Evolutionary conservation across 1,140 invertebrate species (phyloP), one percentile per base, ranked within the genome.

Genomic region (Drosophila erecta): DNA sequence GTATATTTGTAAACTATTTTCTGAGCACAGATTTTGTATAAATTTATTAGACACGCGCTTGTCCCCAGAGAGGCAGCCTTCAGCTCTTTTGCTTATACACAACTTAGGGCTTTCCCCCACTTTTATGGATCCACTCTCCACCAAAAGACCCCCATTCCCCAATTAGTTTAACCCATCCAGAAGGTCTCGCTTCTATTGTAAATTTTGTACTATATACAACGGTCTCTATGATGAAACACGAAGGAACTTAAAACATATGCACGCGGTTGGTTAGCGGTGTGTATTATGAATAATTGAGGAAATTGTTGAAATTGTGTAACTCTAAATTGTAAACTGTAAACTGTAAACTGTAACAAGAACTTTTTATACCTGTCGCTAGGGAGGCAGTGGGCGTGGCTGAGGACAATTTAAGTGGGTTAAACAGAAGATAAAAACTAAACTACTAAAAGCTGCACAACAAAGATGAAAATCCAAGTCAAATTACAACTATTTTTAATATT

Each of bases 131-230:
- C 22, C 22, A 35, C 33, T 76, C 24, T 55, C 27, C 30, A 3
- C 30, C 1, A 10, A 30, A 30, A 2, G 2, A 60, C 14, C 37
- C 47, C 53, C 47, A 17, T 8, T 56, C 35, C 64, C 27, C 33
- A 59, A 65, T 66, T 60, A 33, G 58, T 58, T 76, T 72, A 46
- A 33, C 12, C 49, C 15, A 40, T 40, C 40, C 24, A 79, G 67
- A 80, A 79, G 77, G 78, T 55, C 37, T 79, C 51, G 64, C 79
- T 87, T 87, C 84, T 73, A 84, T 67, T 89, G 84, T 89, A 89
- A 89, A 89, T 89, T 89, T 89, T 89, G 84, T 89, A 89, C 84
- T 89, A 87, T 89, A 89, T 89, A 87, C 79, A 87, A 87, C 40
- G 66, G 27, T 66, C 76, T 67, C 76, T 79, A 59, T 79, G 64